Evolutionary conservation across 2,113 vertebrate genomes (phyloP).

Genomic region (Saguinus midas): DNA sequence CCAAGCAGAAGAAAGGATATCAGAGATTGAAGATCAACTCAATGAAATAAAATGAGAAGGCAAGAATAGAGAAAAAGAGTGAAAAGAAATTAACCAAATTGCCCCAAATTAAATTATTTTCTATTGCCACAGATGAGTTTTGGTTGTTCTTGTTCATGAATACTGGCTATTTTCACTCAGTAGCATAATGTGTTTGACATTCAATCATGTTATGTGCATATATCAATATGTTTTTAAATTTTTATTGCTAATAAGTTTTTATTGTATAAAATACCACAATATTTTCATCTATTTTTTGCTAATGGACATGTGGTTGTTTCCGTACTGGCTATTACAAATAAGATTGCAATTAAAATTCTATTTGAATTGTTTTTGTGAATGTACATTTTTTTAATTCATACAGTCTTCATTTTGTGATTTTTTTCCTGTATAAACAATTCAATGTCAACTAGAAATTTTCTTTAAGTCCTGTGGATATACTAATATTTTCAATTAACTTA

Average conservation of each 20-base stretch:
- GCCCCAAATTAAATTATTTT: background rate
- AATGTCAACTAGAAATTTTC: background rate
- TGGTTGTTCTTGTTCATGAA: background rate
- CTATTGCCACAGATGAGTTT: background rate
- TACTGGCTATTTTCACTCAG: background rate
- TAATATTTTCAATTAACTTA: constrained; percentile 28
- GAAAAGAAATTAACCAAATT: no score
- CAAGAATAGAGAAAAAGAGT: no score
- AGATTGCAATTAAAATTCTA: background rate
- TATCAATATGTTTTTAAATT: no score
- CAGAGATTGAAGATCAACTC: no score
- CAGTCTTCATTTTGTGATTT: background rate
- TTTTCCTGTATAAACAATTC: constrained; percentile 11
- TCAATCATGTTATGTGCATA: background rate
- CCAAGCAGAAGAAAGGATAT: no score
- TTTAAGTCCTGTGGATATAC: background rate
- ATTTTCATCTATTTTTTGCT: background rate
- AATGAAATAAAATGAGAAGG: no score
- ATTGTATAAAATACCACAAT: background rate
- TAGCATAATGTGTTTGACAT: background rate
- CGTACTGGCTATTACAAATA: background rate
- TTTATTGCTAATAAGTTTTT: background rate
- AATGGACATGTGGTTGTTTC: background rate
- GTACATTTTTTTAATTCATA: background rate
- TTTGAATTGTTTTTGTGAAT: background rate